Base-by-base conservation (phyloP, 2,888 invertebrate species). In the Heliconius erato region DNA sequence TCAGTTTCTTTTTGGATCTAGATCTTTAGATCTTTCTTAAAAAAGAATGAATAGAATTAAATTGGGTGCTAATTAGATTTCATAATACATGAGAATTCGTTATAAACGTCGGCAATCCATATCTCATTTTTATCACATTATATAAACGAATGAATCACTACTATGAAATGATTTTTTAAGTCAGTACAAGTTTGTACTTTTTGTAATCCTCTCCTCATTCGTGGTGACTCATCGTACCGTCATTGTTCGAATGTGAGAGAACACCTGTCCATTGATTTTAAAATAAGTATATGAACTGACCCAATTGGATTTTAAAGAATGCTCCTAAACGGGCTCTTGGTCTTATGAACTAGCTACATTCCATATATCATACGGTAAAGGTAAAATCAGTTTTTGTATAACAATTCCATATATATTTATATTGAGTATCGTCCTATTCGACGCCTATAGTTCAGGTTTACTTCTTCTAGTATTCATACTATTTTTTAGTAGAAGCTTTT, bases 291-390 rank as follows among this genome's bases (percentile, higher is more conserved):
- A 72, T 68, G 84, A 87, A 86, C 83, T 84, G 84, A 85, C 83
- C 84, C 85, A 85, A 85, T 86, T 84, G 82, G 76, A 85, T 85
- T 84, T 84, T 81, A 84, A 86, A 86, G 87, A 87, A 88, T 87
- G 87, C 83, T 74, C 84, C 84, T 83, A 79, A 74, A 81, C 85
- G 68, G 74, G 85, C 79, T 87, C 81, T 85, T 85, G 85, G 71
- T 83, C 84, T 84, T 81, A 83, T 83, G 65, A 79, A 77, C 82
- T 86, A 81, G 83, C 83, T 82, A 83, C 84, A 85, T 86, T 85
- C 84, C 79, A 72, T 81, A 71, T 80, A 68, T 72, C 77, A 54
- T 77, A 71, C 85, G 59, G 81, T 86, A 84, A 85, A 84, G 83
- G 86, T 80, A 84, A 79, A 79, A 83, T 84, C 80, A 83, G 84